Conservation (phyloP, 2,113 vertebrate species). For the Gymnocephalus cernua region DNA sequence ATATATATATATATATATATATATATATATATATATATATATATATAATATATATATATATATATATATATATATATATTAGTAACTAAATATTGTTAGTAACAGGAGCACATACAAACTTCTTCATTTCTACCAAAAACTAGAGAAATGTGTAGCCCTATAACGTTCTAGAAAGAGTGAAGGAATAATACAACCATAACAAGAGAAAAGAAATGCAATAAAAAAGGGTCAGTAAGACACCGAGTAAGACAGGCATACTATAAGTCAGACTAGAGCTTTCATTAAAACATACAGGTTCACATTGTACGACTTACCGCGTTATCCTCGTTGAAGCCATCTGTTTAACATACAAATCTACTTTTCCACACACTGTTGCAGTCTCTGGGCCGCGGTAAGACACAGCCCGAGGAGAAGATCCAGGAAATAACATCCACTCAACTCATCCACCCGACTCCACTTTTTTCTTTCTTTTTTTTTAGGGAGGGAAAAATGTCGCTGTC, state of each 20-base stretch:
- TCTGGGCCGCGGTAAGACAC: conserved; percentile 46
- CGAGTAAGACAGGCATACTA: background rate
- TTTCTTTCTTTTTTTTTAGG: background rate
- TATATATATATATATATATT: too few species aligned
- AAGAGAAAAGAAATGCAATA: background rate
- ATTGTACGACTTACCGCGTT: conserved; percentile 64
- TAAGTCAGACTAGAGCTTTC: background rate
- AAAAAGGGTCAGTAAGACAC: conserved; percentile 31
- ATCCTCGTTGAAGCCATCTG: conserved; percentile 71
- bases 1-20: background rate
- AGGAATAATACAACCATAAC: background rate
- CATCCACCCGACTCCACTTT: conserved; percentile 58
- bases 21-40: too few species aligned
- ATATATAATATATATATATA: too few species aligned
- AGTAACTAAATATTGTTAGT: too few species aligned
- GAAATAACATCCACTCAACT: conserved; percentile 74
- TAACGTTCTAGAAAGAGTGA: background rate
- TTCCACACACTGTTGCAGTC: conserved; percentile 74
- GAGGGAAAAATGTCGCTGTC: background rate
- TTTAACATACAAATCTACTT: conserved; percentile 67
- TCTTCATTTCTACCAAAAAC: background rate
- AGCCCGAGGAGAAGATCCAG: conserved; percentile 64
- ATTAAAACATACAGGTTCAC: background rate
- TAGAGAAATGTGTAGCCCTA: background rate
- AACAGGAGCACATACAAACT: background rate